Evolutionary conservation across 30 jellyfish, hydroid and myxozoan genomes (phyloP).

Genomic region (Aurelia coerulea): DNA sequence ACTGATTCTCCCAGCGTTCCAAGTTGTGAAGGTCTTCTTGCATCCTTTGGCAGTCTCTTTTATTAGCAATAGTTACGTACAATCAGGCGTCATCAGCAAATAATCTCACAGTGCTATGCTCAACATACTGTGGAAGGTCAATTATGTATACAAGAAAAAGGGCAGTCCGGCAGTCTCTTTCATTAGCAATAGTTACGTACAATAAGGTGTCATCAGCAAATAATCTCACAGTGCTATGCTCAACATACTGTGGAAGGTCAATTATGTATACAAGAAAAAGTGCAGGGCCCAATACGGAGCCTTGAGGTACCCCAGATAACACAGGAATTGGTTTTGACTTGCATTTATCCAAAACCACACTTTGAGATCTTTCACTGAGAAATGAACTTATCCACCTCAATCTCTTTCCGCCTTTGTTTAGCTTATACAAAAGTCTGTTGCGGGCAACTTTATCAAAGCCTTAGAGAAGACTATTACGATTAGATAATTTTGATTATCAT

Average conservation of each 20-base stretch:
- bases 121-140: no score
- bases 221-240: background rate
- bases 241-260: conserved; percentile 5
- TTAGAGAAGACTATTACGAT: conserved; percentile 24
- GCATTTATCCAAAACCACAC: conserved; percentile 21
- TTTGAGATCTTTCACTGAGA: conserved; percentile 43
- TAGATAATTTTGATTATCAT: conserved; percentile 21
- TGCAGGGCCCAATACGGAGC: conserved; percentile 59
- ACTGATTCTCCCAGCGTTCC: conserved; percentile 23
- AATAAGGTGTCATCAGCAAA: no score
- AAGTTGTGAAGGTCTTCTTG: background rate
- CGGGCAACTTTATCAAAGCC: conserved; percentile 29
- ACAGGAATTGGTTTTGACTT: background rate
- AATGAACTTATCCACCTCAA: conserved; percentile 12
- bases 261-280: conserved; percentile 15
- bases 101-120: background rate
- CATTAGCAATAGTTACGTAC: background rate
- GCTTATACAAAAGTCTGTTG: conserved; percentile 29
- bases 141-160: no score
- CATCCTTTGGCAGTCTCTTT: conserved; percentile 4
- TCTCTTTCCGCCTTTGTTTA: conserved; percentile 28
- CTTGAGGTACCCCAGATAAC: no score
- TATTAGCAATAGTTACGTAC: conserved; percentile 39
- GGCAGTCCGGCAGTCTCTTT: background rate
- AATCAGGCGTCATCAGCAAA: conserved; percentile 25